Evolutionary conservation across 1,140 invertebrate species (phyloP).

Genomic region (Portunus trituberculatus): DNA sequence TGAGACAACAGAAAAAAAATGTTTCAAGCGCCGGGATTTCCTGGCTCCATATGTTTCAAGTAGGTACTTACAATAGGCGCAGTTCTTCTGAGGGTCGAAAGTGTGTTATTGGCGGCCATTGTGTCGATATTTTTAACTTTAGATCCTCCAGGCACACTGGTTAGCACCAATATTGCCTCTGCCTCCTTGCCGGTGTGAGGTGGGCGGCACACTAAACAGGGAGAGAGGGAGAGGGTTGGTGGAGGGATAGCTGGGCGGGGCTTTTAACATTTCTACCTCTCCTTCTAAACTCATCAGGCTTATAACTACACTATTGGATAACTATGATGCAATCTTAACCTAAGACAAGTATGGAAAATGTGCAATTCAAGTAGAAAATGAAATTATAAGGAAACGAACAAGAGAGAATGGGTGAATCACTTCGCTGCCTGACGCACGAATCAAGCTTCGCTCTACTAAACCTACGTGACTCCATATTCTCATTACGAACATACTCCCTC

Average conservation of each 20-base stretch:
- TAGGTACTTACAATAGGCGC: background rate
- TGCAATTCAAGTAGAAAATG: background rate
- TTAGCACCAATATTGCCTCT: background rate
- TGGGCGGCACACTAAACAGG: background rate
- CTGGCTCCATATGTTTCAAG: background rate
- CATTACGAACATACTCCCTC: too few relatives aligned
- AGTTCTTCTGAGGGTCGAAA: background rate
- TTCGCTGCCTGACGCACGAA: background rate
- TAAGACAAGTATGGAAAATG: background rate
- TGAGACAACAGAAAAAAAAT: too few relatives aligned
- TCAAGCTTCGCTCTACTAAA: background rate
- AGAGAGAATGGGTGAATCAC: background rate
- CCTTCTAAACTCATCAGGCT: background rate
- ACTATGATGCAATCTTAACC: background rate
- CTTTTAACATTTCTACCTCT: background rate
- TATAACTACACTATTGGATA: background rate
- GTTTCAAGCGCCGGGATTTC: too few relatives aligned
- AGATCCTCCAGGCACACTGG: background rate
- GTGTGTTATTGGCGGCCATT: background rate
- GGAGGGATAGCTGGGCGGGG: background rate
- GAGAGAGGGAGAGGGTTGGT: background rate
- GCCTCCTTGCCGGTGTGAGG: background rate
- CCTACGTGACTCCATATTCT: too few relatives aligned
- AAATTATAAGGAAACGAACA: background rate
- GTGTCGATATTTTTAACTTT: background rate